These are phyloP conservation scores for Drosophila infuscata DNA, from an alignment of 2,888 invertebrate species.

Conservation along the genomic window DNA sequence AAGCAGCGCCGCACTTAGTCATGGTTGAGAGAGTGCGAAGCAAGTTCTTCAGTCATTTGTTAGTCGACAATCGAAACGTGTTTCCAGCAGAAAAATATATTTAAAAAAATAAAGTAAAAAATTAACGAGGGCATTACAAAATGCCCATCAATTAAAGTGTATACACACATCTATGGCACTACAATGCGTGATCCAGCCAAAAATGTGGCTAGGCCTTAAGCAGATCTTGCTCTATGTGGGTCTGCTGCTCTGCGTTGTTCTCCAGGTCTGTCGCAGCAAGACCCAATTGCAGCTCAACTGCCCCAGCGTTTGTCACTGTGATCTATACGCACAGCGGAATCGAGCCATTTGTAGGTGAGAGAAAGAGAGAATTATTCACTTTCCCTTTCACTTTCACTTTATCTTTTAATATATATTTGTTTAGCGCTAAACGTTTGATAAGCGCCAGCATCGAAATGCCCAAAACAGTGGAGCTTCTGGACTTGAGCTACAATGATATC, in stretches of 20 bases:
- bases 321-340: slow-evolving; percentile 78
- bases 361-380: slow-evolving; percentile 1
- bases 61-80: slow-evolving; percentile 37
- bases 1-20: slow-evolving; percentile 61
- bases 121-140: slow-evolving; percentile 30
- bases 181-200: slow-evolving; percentile 67
- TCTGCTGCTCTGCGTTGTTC: slow-evolving; percentile 64
- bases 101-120: not conserved
- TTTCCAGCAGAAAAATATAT: slow-evolving; percentile 7
- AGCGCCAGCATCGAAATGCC: slow-evolving; percentile 87
- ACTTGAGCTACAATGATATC: slow-evolving; percentile 88
- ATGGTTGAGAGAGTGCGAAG: slow-evolving; percentile 16
- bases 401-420: slow-evolving; percentile 8
- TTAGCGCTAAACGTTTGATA: slow-evolving; percentile 87
- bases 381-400: slow-evolving; percentile 18
- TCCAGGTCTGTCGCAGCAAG: slow-evolving; percentile 72
- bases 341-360: slow-evolving; percentile 83
- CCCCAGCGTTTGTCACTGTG: slow-evolving; percentile 82
- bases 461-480: slow-evolving; percentile 87
- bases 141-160: slow-evolving; percentile 45
- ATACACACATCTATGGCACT: slow-evolving; percentile 54
- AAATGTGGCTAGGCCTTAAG: slow-evolving; percentile 71
- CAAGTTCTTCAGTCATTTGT: slow-evolving; percentile 24
- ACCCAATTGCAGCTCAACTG: slow-evolving; percentile 71
- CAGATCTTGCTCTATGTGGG: slow-evolving; percentile 73